Conservation (phyloP, 2,113 vertebrate species). For the Ameiurus melas region DNA sequence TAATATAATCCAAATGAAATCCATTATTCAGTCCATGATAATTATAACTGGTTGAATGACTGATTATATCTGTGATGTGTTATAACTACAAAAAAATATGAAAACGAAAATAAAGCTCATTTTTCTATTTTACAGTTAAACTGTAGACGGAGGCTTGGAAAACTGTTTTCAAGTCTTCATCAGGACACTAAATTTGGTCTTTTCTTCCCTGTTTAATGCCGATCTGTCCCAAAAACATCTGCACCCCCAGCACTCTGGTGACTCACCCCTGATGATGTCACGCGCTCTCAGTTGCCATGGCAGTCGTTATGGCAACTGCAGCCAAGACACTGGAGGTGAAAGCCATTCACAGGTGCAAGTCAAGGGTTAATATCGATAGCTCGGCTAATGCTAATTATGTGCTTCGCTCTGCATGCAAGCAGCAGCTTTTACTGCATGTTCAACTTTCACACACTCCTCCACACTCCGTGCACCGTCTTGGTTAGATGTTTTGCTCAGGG, state of each 20-base stretch:
- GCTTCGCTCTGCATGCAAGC: neutral
- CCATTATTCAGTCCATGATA: neutral
- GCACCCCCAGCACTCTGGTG: conserved; percentile 42
- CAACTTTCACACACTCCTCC: conserved; percentile 22
- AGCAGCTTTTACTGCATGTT: neutral
- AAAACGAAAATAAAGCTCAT: neutral
- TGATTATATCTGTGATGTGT: neutral
- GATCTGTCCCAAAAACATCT: conserved; percentile 44
- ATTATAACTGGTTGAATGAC: neutral
- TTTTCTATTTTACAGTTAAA: neutral
- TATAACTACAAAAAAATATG: neutral
- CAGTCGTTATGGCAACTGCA: conserved; percentile 63
- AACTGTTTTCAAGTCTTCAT: neutral
- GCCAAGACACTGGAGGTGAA: conserved; percentile 50
- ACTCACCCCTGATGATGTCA: conserved; percentile 71
- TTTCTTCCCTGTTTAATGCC: conserved; percentile 18
- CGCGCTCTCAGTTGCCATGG: conserved; percentile 65
- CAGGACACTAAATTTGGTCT: neutral
- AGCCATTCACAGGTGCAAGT: conserved; percentile 44
- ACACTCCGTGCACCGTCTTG: conserved; percentile 17
- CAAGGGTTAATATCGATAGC: conserved; percentile 53
- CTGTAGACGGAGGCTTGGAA: neutral
- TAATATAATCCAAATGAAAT: neutral
- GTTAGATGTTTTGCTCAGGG: conserved; percentile 19
- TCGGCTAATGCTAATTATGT: conserved; percentile 45